phyloP scores from a whole-genome alignment of 2,797 vertebrate species.

The Thamnophis elegans region DNA sequence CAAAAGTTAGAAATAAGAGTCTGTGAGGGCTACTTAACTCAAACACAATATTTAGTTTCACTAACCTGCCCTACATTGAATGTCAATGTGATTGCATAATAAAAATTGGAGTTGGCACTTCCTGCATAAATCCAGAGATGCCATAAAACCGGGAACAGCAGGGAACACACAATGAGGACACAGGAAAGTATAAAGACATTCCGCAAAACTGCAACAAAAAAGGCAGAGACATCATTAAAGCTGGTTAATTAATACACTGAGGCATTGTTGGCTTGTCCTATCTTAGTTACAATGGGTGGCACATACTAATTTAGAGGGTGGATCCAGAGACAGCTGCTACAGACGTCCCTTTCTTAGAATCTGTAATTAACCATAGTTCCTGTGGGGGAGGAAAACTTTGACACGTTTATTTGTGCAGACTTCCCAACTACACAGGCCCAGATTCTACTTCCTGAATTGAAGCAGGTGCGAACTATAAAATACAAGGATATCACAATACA shows the following conservation, averaged over 20 bases:
- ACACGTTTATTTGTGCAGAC: conserved; percentile 8
- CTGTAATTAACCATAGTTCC: background rate
- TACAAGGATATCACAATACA: background rate
- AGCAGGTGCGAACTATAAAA: conserved; percentile 11
- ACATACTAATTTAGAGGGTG: conserved; percentile 23
- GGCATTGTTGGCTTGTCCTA: background rate
- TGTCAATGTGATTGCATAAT: conserved; percentile 94
- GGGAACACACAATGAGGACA: conserved; percentile 87
- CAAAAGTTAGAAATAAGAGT: background rate
- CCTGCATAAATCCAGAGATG: conserved; percentile 98
- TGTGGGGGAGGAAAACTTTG: conserved; percentile 22
- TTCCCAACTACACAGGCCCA: background rate
- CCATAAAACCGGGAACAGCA: conserved; percentile 96
- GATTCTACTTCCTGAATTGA: conserved; percentile 24
- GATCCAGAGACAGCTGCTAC: conserved; percentile 30
- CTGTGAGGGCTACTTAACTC: background rate
- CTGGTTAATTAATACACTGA: background rate
- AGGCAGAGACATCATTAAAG: conserved; percentile 29
- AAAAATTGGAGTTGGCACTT: conserved; percentile 99
- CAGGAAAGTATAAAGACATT: conserved; percentile 95
- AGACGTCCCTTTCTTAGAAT: background rate
- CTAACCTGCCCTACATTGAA: conserved; percentile 96
- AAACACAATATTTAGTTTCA: conserved; percentile 1
- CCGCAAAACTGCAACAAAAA: conserved; percentile 82
- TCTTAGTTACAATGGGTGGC: conserved; percentile 6